Base-by-base conservation (phyloP, 2,888 invertebrate genomes). In the Eupithecia insigniata region DNA sequence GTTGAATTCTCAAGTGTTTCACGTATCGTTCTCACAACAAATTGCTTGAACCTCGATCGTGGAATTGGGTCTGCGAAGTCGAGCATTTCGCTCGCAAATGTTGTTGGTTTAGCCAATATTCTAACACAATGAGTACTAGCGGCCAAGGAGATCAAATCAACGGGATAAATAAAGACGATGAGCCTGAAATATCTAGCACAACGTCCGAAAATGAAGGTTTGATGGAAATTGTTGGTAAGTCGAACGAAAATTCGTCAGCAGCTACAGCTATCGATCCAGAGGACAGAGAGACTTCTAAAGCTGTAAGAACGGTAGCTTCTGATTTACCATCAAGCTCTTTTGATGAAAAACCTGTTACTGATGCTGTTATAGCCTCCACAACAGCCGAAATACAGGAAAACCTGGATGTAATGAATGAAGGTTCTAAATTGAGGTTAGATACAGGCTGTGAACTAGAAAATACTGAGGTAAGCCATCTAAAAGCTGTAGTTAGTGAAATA, bases 61-160 rank as follows among this genome's bases (percentile, higher is more conserved):
- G 22, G 22, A 22, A 34, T 36, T 58, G 2, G 36, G 36, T 39
- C 32, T 5, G 28, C 28, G 58, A 58, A 58, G 16, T n/a, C 10
- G n/a, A 46, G n/a, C 46, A 30, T 30, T 30, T 18, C 18, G 28
- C 18, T 30, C 18, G 60, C 55, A 6, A 60, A 60, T 67, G 62
- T 62, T 72, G 60, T 65, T 16, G 58, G 65, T 67, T 66, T 66
- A 67, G 58, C 46, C 36, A 18, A n/a, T 62, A 64, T 1, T 43
- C 8, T 36, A 32, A 2, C 58, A 71, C 5, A 12, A 78, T 76
- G 75, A 78, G 73, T 66, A 28, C 32, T 51, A 46, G n/a, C 32
- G 67, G 67, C 34, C 43, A 75, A 51, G 74, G 62, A 71, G 75
- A 75, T 36, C 67, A 67, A 18, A 60, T 66, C 28, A 58, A 46